Base-by-base conservation (phyloP, 2,113 vertebrate genomes). In the Channa maculata region DNA sequence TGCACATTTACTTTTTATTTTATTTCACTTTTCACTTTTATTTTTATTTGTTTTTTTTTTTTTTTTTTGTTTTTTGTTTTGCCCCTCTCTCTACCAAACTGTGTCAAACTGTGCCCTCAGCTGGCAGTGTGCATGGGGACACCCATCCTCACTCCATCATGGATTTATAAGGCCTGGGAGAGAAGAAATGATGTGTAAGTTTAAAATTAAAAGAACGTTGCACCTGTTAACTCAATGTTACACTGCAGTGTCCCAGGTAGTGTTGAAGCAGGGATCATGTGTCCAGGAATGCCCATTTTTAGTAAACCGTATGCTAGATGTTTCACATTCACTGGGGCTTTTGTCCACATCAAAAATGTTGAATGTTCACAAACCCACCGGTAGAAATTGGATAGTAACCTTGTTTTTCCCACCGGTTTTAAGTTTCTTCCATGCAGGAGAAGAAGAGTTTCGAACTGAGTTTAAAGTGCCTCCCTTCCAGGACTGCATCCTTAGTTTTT, bases 401-500 rank as follows among this genome's bases (percentile, higher is more conserved):
- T n/a, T 53, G 3, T 65, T 55, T 65, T 4, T 60, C 34, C 33
- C 13, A 44, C 69, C 61, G 46, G 13, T 64, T 2, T 54, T 50
- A 51, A 99, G 97, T 73, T 75, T 92, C 81, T 98, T 99, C 77
- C 94, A 90, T 80, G 97, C 97, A 67, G 94, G 93, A 60, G 87
- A 91, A 62, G 97, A 98, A 44, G 93, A 94, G 8, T 99, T 99
- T 43, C 95, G 95, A 77, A 96, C 95, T 11, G 94, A 96, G 80
- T 99, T 96, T 90, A 99, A 99, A 92, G 97, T 99, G 60, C 95
- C 95, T 75, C 97, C 98, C 0, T 99, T 99, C 91, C 98, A 99
- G 92, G 98, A 98, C 82, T 99, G 98, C 66, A 69, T 95, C 83
- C 91, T 99, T 74, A 97, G 97, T 92, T 99, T 99, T 85, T 72